A percentile compares a stretch with the other conserved stretches of the same genome.
Conservation (phyloP, 2,888 invertebrate genomes). For the Cacoxenus indagator region DNA sequence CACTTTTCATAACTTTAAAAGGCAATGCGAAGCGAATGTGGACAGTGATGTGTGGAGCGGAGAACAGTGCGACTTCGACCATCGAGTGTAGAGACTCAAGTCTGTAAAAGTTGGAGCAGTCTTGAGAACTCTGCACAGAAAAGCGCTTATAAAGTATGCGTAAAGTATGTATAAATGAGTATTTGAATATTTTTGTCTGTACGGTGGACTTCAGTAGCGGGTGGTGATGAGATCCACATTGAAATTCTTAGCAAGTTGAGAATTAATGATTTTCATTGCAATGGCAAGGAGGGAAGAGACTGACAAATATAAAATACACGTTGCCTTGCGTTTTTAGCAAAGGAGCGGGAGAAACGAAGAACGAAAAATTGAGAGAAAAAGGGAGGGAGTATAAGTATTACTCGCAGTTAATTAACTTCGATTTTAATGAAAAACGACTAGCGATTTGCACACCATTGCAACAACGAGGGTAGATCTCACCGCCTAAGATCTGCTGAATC, state of each 20-base stretch:
- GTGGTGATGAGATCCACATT: not conserved
- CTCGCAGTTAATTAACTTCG: constrained; percentile 59
- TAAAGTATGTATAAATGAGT: constrained; percentile 20
- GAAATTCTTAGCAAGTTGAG: constrained; percentile 14
- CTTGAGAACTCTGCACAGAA: not conserved
- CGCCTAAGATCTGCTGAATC: constrained; percentile 39
- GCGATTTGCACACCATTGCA: constrained; percentile 46
- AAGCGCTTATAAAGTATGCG: constrained; percentile 12
- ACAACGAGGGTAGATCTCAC: not conserved
- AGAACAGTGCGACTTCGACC: not conserved
- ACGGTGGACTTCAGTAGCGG: not conserved
- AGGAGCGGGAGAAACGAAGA: not conserved
- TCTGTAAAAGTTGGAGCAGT: not conserved
- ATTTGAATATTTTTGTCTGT: constrained; percentile 19
- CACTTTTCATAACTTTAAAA: constrained; percentile 28
- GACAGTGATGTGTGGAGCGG: not conserved
- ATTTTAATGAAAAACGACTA: constrained; percentile 62
- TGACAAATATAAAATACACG: constrained; percentile 8
- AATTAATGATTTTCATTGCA: constrained; percentile 5
- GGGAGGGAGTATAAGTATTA: not conserved
- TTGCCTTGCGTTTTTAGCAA: not conserved
- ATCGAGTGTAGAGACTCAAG: not conserved
- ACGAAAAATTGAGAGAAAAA: not conserved
- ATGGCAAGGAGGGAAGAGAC: not conserved
- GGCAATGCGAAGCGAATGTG: not conserved